phyloP scores from a whole-genome alignment of 2,113 vertebrate genomes.

The Cyphomyrus discorhynchus region DNA sequence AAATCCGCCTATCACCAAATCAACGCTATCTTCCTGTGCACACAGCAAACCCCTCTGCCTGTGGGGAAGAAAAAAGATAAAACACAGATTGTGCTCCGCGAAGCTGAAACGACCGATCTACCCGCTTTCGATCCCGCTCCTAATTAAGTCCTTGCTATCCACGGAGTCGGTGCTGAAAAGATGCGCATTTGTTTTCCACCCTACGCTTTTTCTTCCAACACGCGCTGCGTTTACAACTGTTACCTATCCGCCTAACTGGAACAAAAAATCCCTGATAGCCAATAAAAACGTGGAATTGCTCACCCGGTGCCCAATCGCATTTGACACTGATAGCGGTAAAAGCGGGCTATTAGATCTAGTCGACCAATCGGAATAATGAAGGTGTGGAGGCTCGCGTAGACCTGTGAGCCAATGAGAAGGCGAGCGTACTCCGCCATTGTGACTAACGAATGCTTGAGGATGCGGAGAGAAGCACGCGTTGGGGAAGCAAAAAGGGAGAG shows the following conservation, averaged over 20 bases:
- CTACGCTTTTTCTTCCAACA: slow-evolving; percentile 37
- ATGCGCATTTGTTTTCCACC: slow-evolving; percentile 43
- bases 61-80: slow-evolving; percentile 26
- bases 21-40: slow-evolving; percentile 28
- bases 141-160: slow-evolving; percentile 45
- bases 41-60: slow-evolving; percentile 17
- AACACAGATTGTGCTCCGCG: slow-evolving; percentile 29
- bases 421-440: background rate
- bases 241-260: slow-evolving; percentile 41
- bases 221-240: slow-evolving; percentile 63
- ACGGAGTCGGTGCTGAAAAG: slow-evolving; percentile 60
- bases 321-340: background rate
- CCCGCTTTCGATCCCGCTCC: slow-evolving; percentile 26
- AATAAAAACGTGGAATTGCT: slow-evolving; percentile 40
- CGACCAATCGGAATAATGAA: slow-evolving; percentile 31
- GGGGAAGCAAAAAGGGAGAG: slow-evolving; percentile 23
- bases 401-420: slow-evolving; percentile 43
- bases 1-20: slow-evolving; percentile 18
- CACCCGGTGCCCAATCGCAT: slow-evolving; percentile 41
- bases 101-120: slow-evolving; percentile 15
- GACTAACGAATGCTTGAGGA: slow-evolving; percentile 33
- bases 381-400: slow-evolving; percentile 34
- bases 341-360: background rate
- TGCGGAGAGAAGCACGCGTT: slow-evolving; percentile 38
- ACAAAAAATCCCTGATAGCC: slow-evolving; percentile 26